Evolutionary conservation across 2,797 vertebrate species (phyloP), one percentile per base, ranked within the genome.

Genomic region (Brachymystax lenok): DNA sequence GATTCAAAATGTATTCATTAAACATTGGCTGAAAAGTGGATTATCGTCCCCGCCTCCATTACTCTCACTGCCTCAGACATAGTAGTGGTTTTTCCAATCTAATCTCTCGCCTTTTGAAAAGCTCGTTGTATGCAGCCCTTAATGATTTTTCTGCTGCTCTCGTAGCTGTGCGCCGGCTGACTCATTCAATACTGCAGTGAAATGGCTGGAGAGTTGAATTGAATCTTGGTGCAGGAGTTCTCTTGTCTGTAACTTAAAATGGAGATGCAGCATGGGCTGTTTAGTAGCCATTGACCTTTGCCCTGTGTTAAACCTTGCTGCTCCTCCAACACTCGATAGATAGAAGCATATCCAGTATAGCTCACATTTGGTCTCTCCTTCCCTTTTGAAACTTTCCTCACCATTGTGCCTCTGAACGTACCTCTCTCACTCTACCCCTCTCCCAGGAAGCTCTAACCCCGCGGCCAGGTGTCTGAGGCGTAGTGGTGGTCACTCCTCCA

Each of bases 401-500:
- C 64, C 27, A 3, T 16, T 74, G 73, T 46, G n/a, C 17, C 30
- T 46, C 7, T 66, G 17, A 12, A 4, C 66, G 0, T 46, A 28
- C 21, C 10, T 13, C 16, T 40, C 7, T 21, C n/a, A 28, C 21
- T 56, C 16, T 13, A 19, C 6, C 27, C 4, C n/a, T 56, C 76
- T 61, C 17, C 6, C 79, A 85, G 83, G 84, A n/a, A 84, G 87
- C 74, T 95, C 91, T 78, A 87, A 90, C 83, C 91, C 92, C 7
- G 84, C 91, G 2, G 77, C 88, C 64, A 94, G 94, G 64, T 77
- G 93, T n/a, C 90, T 93, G 0, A 94, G 95, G 77, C 88, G 95
- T 1, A 83, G 93, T 33, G 89, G 90, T 40, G 87, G 90, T 5
- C 83, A 87, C 19, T 61, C 33, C 40, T 79, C 79, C 0, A 64